A percentile compares a stretch with the other conserved stretches of the same genome.
phyloP scores from a whole-genome alignment of 2,113 vertebrate species.

The Dasyornis broadbenti region DNA sequence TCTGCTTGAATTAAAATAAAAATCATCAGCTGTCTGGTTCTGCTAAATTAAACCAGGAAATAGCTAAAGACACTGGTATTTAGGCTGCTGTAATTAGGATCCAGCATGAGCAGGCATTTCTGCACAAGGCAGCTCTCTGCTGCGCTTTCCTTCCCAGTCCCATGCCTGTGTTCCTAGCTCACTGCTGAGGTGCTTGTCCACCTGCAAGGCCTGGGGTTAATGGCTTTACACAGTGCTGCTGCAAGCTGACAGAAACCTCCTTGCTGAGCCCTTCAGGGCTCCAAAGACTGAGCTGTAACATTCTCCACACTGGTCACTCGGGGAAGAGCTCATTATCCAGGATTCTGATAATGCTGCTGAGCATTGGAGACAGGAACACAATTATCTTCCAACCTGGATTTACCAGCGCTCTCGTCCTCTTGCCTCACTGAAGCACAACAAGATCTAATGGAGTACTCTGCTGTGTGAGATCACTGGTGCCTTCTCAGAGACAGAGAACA shows the following conservation, averaged over 20 bases:
- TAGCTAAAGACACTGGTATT: neutral
- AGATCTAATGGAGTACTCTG: neutral
- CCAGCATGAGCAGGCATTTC: neutral
- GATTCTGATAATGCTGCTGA: neutral
- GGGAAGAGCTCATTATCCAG: neutral
- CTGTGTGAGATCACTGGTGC: neutral
- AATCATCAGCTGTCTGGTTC: conserved; percentile 11
- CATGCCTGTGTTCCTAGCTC: fast-evolving
- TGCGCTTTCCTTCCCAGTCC: neutral
- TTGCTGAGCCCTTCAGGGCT: neutral
- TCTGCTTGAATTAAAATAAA: neutral
- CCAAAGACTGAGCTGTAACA: neutral
- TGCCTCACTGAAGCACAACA: neutral
- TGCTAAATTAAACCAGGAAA: conserved; percentile 11
- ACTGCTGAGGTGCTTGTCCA: fast-evolving
- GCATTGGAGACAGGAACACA: neutral
- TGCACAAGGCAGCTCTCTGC: neutral
- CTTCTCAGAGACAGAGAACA: neutral
- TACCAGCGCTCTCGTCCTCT: neutral
- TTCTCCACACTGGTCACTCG: fast-evolving
- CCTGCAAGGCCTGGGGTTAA: neutral
- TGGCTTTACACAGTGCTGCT: neutral
- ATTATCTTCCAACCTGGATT: neutral
- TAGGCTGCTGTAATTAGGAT: neutral
- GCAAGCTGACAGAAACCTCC: neutral